Evolutionary conservation across 2,888 invertebrate genomes (phyloP), one percentile per base, ranked within the genome.

Genomic region (Noctua janthe): DNA sequence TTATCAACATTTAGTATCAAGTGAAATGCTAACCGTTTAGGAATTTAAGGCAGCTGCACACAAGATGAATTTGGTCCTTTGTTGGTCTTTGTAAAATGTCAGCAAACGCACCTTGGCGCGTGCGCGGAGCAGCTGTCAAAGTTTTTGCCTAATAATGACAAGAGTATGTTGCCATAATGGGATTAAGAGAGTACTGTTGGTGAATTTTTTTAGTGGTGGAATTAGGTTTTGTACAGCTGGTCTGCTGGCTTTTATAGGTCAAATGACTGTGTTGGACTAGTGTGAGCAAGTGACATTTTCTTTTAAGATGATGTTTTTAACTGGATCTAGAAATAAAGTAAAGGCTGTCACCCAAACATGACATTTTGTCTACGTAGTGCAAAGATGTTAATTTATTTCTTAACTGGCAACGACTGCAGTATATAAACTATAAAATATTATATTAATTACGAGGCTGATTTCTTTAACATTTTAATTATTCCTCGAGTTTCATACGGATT

Each of bases 21-120:
- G 74, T 78, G 67, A 80, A 89, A 87, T 83, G 81, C 39, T 72
- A 75, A 81, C 69, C 75, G 76, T 81, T 71, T 67, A 76, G 83
- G 72, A 76, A 85, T 84, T 83, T 86, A 78, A 74, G 74, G 35
- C 89, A 88, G 86, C 86, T 89, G 88, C 70, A 70, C 69, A 70
- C 49, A 74, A 78, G 74, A 78, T 87, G 81, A 83, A 73, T 80
- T 81, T 74, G 82, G 82, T 90, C 83, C 83, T 87, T 89, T 79
- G 83, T 82, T 76, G 81, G 85, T 90, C 82, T 81, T 89, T 78
- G 80, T 85, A 76, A 92, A 92, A 93, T 93, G 93, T 91, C 92
- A 92, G 64, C 15, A 72, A 35, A 84, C 74, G 84, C 93, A 93
- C 91, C 93, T 92, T 93, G 90, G 86, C 88, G 89, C 90, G 84